phyloP scores from a whole-genome alignment of 2,888 invertebrate genomes.

The Trichopoda pennipes region DNA sequence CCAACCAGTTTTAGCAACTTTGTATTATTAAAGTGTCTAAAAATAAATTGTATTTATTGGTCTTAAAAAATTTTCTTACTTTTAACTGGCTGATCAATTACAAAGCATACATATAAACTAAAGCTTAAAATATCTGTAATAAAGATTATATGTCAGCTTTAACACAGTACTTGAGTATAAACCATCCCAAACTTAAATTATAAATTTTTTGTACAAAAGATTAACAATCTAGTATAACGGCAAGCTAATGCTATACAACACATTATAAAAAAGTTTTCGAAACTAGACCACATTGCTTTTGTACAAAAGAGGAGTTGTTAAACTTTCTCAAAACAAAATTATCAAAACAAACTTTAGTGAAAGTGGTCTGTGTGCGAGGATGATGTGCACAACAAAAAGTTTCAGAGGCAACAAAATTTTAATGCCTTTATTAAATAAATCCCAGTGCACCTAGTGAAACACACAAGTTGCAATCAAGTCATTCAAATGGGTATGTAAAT shows the following conservation, averaged over 20 bases:
- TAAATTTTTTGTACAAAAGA: slow-evolving; percentile 26
- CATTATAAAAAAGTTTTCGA: slow-evolving; percentile 33
- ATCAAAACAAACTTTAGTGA: slow-evolving; percentile 51
- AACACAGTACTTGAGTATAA: background rate
- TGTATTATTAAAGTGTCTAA: no score
- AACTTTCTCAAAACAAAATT: slow-evolving; percentile 44
- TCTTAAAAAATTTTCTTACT: no score
- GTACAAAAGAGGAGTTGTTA: background rate
- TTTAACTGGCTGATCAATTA: no score
- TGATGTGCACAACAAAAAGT: background rate
- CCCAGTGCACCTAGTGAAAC: slow-evolving; percentile 52
- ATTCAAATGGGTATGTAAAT: slow-evolving; percentile 58
- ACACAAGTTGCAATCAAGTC: slow-evolving; percentile 56
- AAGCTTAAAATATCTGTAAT: background rate
- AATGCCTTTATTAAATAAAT: slow-evolving; percentile 33
- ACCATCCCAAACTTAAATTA: slow-evolving; percentile 3
- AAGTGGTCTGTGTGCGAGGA: slow-evolving; percentile 28
- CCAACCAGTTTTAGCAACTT: no score
- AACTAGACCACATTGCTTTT: slow-evolving; percentile 16
- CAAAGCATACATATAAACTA: no score
- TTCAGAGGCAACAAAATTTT: slow-evolving; percentile 15
- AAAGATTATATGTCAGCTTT: background rate
- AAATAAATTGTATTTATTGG: no score
- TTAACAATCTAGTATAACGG: slow-evolving; percentile 52
- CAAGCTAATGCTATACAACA: slow-evolving; percentile 17